These are phyloP conservation scores for Stratiolaelaps scimitus DNA, from an alignment of 1,140 invertebrate genomes.

Conservation along the genomic window DNA sequence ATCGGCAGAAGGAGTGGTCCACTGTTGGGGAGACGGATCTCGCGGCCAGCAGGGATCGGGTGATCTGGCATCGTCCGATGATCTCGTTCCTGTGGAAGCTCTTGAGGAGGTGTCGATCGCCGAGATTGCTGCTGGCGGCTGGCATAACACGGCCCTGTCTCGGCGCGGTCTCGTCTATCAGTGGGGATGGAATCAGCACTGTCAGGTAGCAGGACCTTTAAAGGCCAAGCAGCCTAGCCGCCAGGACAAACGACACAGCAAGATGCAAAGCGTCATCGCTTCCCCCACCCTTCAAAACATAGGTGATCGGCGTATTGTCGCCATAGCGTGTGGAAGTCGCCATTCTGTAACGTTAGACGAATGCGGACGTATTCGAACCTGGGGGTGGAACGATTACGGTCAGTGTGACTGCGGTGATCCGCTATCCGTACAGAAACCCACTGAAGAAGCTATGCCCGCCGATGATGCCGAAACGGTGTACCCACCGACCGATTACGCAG, in stretches of 20 bases:
- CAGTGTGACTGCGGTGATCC: neutral
- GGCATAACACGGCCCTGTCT: neutral
- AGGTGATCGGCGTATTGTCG: neutral
- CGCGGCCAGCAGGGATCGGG: constrained; percentile 7
- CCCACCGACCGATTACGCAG: no score
- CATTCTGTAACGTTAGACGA: neutral
- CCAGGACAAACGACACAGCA: neutral
- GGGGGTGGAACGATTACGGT: constrained; percentile 16
- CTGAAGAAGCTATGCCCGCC: no score
- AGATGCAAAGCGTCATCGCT: neutral
- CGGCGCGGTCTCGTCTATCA: neutral
- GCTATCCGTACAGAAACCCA: no score
- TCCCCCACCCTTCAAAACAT: neutral
- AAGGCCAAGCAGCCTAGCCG: no score
- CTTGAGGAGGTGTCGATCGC: neutral
- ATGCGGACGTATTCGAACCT: neutral
- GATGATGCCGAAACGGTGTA: no score
- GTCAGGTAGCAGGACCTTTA: neutral
- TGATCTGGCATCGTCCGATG: neutral
- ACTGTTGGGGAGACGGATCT: constrained; percentile 1
- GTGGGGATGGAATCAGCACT: constrained; percentile 25
- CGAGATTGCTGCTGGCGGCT: constrained; percentile 4
- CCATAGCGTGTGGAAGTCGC: neutral
- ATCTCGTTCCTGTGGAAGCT: neutral
- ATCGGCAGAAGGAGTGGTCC: neutral